Percentiles rank a stretch among this genome's conserved stretches.
phyloP scores from a whole-genome alignment of 2,888 invertebrate genomes.

The Dynastes tityus region DNA sequence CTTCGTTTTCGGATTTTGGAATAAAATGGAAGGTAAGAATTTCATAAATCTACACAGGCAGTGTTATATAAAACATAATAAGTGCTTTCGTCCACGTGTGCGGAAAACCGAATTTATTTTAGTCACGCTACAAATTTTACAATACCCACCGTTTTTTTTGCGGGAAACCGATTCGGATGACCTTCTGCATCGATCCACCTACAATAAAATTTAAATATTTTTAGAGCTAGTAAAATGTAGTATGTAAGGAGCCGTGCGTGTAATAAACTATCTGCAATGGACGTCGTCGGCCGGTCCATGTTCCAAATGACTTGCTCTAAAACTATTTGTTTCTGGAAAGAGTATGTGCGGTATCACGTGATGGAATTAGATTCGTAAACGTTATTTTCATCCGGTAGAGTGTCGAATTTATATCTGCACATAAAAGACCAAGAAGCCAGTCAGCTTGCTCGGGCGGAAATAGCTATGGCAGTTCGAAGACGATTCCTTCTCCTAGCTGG shows the following conservation, averaged over 20 bases:
- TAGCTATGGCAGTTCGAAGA: neutral
- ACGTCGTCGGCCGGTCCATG: slow-evolving; percentile 2
- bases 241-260: slow-evolving; percentile 5
- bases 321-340: slow-evolving; percentile 10
- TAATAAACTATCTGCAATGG: slow-evolving; percentile 30
- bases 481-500: neutral
- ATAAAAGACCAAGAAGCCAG: neutral
- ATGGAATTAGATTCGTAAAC: slow-evolving; percentile 13
- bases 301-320: slow-evolving; percentile 28
- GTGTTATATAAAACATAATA: neutral
- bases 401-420: neutral
- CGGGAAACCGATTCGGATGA: slow-evolving; percentile 5
- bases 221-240: slow-evolving; percentile 18
- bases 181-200: slow-evolving; percentile 36
- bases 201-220: slow-evolving; percentile 44
- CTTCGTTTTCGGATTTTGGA: too few relatives aligned
- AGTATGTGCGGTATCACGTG: neutral
- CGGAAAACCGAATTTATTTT: slow-evolving; percentile 1
- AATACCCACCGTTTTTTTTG: neutral
- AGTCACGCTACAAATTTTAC: neutral
- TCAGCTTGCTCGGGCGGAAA: neutral
- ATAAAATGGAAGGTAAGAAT: too few relatives aligned
- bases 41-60: neutral
- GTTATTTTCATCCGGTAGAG: slow-evolving; percentile 5
- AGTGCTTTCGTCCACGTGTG: neutral